Conservation (phyloP, 2,113 vertebrate species). For the Geococcyx californianus region DNA sequence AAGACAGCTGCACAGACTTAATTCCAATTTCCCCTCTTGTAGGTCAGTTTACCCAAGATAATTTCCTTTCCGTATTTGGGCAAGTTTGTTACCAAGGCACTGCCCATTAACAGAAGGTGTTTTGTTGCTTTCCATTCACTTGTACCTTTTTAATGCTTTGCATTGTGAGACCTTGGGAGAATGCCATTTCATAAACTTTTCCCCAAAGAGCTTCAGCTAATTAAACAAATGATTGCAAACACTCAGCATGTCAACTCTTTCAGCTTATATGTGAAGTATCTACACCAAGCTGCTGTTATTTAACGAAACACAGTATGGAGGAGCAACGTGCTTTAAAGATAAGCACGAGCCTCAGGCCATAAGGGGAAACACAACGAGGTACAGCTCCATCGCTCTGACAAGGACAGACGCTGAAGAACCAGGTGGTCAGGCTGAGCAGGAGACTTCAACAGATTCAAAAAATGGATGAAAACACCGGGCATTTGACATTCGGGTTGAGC, state of each 20-base stretch:
- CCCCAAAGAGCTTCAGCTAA: conserved; percentile 72
- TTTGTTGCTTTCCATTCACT: conserved; percentile 10
- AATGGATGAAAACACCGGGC: background rate
- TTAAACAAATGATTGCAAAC: conserved; percentile 78
- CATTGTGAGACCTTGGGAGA: conserved; percentile 45
- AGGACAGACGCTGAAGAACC: background rate
- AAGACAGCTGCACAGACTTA: conserved; percentile 18
- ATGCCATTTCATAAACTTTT: conserved; percentile 69
- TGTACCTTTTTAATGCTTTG: conserved; percentile 3
- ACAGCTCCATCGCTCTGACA: background rate
- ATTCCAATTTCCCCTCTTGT: conserved; percentile 8
- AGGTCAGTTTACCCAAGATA: conserved; percentile 30
- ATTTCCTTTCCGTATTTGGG: conserved; percentile 41
- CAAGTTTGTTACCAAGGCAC: background rate
- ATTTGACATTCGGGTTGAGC: background rate
- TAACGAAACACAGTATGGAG: background rate
- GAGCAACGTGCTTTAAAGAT: background rate
- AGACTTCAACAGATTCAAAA: background rate
- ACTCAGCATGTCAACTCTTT: conserved; percentile 46
- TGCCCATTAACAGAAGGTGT: background rate
- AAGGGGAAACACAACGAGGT: background rate
- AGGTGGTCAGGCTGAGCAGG: background rate
- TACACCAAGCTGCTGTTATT: background rate
- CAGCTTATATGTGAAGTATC: conserved; percentile 11
- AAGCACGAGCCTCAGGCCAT: background rate